Evolutionary conservation across 2,113 vertebrate genomes (phyloP).

Genomic region (Myotis lucifugus): DNA sequence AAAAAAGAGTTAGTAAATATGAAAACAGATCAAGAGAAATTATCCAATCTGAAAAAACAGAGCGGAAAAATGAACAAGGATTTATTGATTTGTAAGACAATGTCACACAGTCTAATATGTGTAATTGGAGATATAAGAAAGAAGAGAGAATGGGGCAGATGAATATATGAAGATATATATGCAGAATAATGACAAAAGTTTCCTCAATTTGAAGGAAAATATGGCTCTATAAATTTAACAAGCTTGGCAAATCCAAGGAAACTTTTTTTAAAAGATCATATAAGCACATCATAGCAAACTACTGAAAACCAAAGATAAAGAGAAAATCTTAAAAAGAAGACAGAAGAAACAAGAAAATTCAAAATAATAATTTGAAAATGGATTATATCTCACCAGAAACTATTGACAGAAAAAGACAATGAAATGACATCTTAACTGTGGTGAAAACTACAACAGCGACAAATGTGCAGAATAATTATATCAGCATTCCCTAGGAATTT

Average conservation of each 20-base stretch:
- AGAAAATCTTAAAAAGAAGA: neutral
- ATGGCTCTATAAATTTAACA: neutral
- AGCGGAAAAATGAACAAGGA: neutral
- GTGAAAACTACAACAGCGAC: neutral
- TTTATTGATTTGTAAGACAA: neutral
- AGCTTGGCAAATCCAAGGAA: neutral
- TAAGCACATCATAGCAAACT: neutral
- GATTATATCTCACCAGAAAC: neutral
- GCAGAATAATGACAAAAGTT: neutral
- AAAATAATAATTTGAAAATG: neutral
- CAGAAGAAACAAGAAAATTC: neutral
- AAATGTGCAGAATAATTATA: neutral
- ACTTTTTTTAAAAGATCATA: neutral
- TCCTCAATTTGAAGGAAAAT: neutral
- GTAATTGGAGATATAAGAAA: neutral
- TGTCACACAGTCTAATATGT: neutral
- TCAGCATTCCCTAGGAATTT: neutral
- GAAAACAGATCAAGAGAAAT: neutral
- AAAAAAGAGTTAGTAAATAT: neutral
- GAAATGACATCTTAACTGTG: neutral
- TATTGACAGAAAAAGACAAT: neutral
- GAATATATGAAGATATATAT: neutral
- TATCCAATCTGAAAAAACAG: neutral
- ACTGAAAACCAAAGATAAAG: slow-evolving; percentile 25
- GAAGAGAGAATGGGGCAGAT: neutral